Evolutionary conservation across 2,888 invertebrate genomes (phyloP).

Genomic region (Spodoptera picta): DNA sequence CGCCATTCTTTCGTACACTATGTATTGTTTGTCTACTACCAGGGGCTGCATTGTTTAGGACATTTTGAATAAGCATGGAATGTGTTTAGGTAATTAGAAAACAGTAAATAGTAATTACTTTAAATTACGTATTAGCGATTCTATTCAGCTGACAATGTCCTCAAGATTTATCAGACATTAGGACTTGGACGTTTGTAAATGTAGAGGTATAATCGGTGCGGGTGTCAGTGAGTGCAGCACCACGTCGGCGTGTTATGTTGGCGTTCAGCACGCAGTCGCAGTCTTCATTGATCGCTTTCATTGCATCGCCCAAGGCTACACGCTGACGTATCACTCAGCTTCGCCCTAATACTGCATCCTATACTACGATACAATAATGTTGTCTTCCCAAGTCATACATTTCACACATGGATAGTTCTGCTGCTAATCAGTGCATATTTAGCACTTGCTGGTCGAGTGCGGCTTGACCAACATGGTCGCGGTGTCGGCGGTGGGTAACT

Average conservation of each 20-base stretch:
- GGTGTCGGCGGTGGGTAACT: slow-evolving; percentile 50
- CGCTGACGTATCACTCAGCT: slow-evolving; percentile 11
- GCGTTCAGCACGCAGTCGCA: slow-evolving; percentile 45
- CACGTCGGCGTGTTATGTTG: slow-evolving; percentile 14
- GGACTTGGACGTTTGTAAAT: too few species aligned
- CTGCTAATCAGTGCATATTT: slow-evolving; percentile 64
- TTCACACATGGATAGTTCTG: slow-evolving; percentile 44
- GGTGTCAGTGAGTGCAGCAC: slow-evolving; percentile 8
- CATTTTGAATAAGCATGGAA: too few species aligned
- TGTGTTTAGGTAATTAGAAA: too few species aligned
- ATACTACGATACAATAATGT: slow-evolving; percentile 7
- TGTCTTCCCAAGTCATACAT: slow-evolving; percentile 23
- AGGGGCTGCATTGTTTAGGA: too few species aligned
- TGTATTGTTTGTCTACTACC: too few species aligned
- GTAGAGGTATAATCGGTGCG: too few species aligned
- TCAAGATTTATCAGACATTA: too few species aligned
- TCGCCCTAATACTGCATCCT: slow-evolving; percentile 17
- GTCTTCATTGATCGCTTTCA: slow-evolving; percentile 45
- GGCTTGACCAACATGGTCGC: slow-evolving; percentile 51
- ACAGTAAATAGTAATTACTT: too few species aligned
- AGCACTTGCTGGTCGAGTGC: slow-evolving; percentile 59
- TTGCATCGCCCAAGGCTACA: slow-evolving; percentile 45
- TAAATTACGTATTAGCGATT: too few species aligned
- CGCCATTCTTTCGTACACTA: too few species aligned
- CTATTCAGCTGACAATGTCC: too few species aligned